A percentile compares a stretch with the other conserved stretches of the same genome.
phyloP scores from a whole-genome alignment of 2,888 invertebrate genomes.

The Leptothorax acervorum region DNA sequence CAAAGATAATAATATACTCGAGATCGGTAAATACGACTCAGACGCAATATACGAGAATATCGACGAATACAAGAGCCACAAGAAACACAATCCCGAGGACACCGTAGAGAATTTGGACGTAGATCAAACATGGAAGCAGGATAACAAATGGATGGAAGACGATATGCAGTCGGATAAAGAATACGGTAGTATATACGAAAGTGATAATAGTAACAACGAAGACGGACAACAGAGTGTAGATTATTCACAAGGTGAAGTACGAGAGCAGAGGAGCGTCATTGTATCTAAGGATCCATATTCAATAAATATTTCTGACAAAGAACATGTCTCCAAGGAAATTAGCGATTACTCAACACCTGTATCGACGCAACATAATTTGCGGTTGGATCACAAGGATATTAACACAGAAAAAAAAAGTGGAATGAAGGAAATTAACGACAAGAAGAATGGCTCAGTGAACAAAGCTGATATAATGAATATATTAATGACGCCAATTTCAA shows the following conservation, averaged over 20 bases:
- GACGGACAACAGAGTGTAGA: conserved; percentile 59
- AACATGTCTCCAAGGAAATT: background rate
- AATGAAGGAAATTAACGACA: conserved; percentile 1
- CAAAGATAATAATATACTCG: conserved; percentile 58
- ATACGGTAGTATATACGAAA: conserved; percentile 79
- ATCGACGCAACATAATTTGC: background rate
- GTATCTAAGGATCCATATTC: background rate
- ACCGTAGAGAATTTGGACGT: conserved; percentile 62
- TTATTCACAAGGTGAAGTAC: conserved; percentile 71
- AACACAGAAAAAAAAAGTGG: background rate
- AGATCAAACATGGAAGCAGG: conserved; percentile 69
- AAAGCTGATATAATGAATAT: background rate
- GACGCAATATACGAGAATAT: conserved; percentile 61
- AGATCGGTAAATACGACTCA: conserved; percentile 60
- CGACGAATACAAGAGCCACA: conserved; percentile 62
- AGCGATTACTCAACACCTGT: background rate
- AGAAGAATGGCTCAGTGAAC: background rate
- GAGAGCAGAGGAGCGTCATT: conserved; percentile 76
- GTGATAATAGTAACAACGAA: conserved; percentile 60
- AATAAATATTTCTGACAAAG: conserved; percentile 3
- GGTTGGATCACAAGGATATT: background rate
- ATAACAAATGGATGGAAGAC: conserved; percentile 72
- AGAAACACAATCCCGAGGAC: conserved; percentile 54
- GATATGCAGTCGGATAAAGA: conserved; percentile 70
- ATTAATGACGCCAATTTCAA: background rate